These are phyloP conservation scores for Centropus unirufus DNA, from an alignment of 2,113 vertebrate species.

Conservation along the genomic window DNA sequence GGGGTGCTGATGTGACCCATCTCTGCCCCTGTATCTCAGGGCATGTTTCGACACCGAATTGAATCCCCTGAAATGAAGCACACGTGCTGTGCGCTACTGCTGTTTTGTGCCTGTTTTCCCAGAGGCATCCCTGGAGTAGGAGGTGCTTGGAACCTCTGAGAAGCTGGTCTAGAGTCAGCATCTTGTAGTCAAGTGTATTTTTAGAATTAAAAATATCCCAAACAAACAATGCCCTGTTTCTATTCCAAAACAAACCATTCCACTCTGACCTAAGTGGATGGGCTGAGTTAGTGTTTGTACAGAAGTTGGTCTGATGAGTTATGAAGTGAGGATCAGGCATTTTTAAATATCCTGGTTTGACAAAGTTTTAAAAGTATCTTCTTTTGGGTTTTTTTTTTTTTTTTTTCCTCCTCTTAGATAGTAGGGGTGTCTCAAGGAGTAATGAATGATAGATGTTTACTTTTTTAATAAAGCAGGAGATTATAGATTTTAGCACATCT, in stretches of 20 bases:
- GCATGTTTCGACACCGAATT: background rate
- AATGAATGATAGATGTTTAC: background rate
- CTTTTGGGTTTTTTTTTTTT: background rate
- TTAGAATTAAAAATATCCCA: background rate
- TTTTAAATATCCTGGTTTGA: background rate
- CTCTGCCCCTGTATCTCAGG: background rate
- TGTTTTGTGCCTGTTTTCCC: background rate
- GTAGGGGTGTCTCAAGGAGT: background rate
- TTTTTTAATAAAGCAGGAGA: background rate
- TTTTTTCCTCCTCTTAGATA: background rate
- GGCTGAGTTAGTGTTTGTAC: background rate
- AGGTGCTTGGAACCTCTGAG: background rate
- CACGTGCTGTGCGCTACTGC: fast-evolving
- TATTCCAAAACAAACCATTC: background rate
- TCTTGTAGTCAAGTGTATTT: fast-evolving
- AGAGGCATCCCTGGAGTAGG: background rate
- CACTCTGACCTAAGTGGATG: background rate
- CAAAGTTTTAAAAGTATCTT: background rate
- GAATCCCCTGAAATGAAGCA: background rate
- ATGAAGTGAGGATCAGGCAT: background rate
- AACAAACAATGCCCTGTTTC: background rate
- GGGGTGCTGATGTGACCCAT: fast-evolving
- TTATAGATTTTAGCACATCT: background rate
- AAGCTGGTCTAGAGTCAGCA: background rate
- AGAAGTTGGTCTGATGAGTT: background rate